Base-by-base conservation (phyloP, 2,888 invertebrate species). In the Hydrotaea diabolus region DNA sequence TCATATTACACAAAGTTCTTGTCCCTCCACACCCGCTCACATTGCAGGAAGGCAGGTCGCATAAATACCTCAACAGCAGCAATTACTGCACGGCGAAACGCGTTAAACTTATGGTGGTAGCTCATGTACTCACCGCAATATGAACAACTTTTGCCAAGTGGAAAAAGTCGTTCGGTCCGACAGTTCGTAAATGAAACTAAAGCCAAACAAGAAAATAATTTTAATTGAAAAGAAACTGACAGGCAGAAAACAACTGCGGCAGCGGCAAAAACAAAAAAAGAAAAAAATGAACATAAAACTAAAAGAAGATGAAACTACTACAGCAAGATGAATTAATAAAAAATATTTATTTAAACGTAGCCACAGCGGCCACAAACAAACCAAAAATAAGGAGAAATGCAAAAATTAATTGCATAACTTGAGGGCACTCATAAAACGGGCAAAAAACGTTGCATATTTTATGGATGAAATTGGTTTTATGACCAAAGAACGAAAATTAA, bases 341-440 rank as follows among this genome's bases (percentile, higher is more conserved):
- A 55, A 55, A 55, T 55, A 55, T 55, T 55, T 21, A 55, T 21
- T 19, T 55, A 21, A 55, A 55, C 19, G 55, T 55, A 21, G 17
- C 55, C 55, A 55, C 55, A 55, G 21, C 21, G 23, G 21, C 55
- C 55, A 19, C 9, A 17, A 9, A 8, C 53, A 9, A n/a, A 53
- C 53, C 53, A 17, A n/a, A n/a, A n/a, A n/a, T n/a, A n/a, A 53
- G 8, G n/a, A 46, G 8, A 3, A 15, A 11, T 36, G 55, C 23
- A 55, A 5, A 31, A 7, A 7, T 43, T 66, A 66, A 66, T 66
- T 66, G 36, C 43, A 43, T 66, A 66, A 39, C 39, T 66, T 43
- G 19, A 39, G 66, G 43, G n/a, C 9, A 13, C 19, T 36, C 23
- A 19, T 11, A 43, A 66, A 39, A 66, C 66, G 1, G 39, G 11